Percentiles rank a stretch among this genome's conserved stretches.
Conservation (phyloP, 1,140 invertebrate species). For the Drosophila arawakana region DNA sequence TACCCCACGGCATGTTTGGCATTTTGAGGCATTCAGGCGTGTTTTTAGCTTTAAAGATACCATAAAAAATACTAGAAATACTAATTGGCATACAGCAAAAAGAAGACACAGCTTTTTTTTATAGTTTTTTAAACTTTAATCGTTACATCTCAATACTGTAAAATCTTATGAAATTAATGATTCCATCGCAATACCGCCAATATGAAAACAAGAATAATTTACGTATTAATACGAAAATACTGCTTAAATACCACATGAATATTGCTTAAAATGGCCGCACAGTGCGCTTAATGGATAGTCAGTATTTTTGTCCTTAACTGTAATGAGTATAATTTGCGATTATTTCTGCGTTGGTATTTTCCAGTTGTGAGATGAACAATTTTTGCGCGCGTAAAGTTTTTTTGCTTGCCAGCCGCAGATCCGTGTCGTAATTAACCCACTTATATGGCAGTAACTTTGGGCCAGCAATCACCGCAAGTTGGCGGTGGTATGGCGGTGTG, state of each 20-base stretch:
- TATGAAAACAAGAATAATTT: background rate
- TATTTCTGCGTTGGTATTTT: constrained; percentile 19
- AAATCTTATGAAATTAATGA: too few species aligned
- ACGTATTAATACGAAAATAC: background rate
- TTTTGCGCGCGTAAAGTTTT: constrained; percentile 16
- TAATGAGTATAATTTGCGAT: constrained; percentile 15
- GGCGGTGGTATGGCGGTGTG: constrained; percentile 28
- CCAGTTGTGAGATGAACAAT: constrained; percentile 1
- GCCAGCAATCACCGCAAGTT: constrained; percentile 30
- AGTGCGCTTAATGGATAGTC: background rate
- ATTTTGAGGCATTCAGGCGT: constrained; percentile 4
- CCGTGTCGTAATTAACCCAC: constrained; percentile 73
- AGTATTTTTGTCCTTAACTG: constrained; percentile 15
- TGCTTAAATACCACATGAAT: background rate
- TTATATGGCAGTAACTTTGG: constrained; percentile 58
- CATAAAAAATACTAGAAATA: background rate
- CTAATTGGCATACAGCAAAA: background rate
- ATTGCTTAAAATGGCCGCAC: background rate
- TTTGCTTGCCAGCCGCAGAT: constrained; percentile 26
- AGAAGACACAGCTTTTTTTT: too few species aligned
- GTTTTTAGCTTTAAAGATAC: background rate
- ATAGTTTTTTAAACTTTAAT: too few species aligned
- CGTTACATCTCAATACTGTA: too few species aligned
- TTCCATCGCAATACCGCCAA: too few species aligned
- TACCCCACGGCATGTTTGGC: constrained; percentile 8